Evolutionary conservation across 2,797 vertebrate species (phyloP), one percentile per base, ranked within the genome.

Genomic region (Pelodytes ibericus): DNA sequence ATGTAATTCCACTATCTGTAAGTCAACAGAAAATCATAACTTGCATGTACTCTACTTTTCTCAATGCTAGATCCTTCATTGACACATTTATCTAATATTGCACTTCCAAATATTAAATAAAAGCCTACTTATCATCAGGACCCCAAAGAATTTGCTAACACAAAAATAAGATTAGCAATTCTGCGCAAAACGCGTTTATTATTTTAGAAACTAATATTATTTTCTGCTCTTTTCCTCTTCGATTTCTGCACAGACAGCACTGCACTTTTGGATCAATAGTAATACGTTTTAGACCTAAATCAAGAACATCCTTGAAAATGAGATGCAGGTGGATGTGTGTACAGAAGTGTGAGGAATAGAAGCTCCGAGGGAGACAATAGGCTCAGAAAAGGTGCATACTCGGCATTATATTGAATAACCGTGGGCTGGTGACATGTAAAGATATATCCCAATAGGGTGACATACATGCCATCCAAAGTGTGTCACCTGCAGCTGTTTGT

Each of bases 211-310:
- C 75, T 72, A 72, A 78, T 72, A 78, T 77, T 72, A 66, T 72
- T 78, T 78, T 78, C 75, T 78, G 70, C 56, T 78, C 53, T 78
- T 78, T 78, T 78, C 69, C 66, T 67, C 70, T 78, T 78, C 75
- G 70, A 78, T 78, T 78, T 78, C 72, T 26, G 8, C 63, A 53
- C 41, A 72, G 56, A 78, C 70, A 72, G 70, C 75, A 68, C 62
- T 70, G 24, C 69, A 68, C n/a, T 57, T 78, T 78, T 67, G 61
- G 75, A 78, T 78, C 75, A 78, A 78, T 78, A 72, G 75, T 72
- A 78, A 78, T 72, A 78, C 9, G 75, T 67, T 78, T 78, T 72
- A 61, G 72, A 78, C 62, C 69, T 78, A 78, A 78, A 78, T 78
- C 75, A 72, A 72, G 75, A 78, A 61, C 75, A 72, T 78, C 75